Base-by-base conservation (phyloP, 2,797 vertebrate genomes). In the Oophaga sylvatica region DNA sequence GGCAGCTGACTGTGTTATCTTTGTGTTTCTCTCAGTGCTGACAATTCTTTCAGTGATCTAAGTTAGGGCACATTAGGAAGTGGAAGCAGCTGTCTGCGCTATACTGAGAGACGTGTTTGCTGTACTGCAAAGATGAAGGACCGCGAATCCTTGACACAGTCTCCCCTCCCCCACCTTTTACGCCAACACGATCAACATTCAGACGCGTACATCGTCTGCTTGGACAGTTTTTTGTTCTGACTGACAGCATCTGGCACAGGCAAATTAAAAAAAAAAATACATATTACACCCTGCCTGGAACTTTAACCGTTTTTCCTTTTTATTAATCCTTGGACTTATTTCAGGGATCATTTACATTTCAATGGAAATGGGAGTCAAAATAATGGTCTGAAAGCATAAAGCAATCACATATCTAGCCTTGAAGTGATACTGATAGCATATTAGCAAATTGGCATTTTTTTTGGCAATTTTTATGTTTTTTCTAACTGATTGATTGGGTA, bases 51-150 rank as follows among this genome's bases (percentile, higher is more conserved):
- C 96, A 96, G 95, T 97, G 98, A 99, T 99, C 97, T 98, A 97
- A 98, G 97, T 98, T 99, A 96, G 96, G 96, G 96, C 96, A 97
- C 96, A 96, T 99, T 98, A 97, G 97, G 98, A 98, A 98, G 97
- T 98, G 97, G 97, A 97, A 96, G 96, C 97, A 99, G 97, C 97
- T 99, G 98, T 98, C 97, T 98, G 97, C 97, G 97, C 97, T 97
- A 96, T 97, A 96, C 97, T 96, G 96, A 97, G 97, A 97, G 97
- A 97, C 95, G 95, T 97, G 96, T 97, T 97, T 98, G 97, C 97
- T 98, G 96, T 97, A 96, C 97, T 97, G 97, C 97, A 96, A 96
- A 99, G 97, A 99, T 98, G 97, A 99, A 99, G 97, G 97, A 98
- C 97, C 97, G 94, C 93, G 96, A 97, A 99, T 98, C 97, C 97